phyloP scores from a whole-genome alignment of 2,888 invertebrate species.

The Himalopsyche anomala region DNA sequence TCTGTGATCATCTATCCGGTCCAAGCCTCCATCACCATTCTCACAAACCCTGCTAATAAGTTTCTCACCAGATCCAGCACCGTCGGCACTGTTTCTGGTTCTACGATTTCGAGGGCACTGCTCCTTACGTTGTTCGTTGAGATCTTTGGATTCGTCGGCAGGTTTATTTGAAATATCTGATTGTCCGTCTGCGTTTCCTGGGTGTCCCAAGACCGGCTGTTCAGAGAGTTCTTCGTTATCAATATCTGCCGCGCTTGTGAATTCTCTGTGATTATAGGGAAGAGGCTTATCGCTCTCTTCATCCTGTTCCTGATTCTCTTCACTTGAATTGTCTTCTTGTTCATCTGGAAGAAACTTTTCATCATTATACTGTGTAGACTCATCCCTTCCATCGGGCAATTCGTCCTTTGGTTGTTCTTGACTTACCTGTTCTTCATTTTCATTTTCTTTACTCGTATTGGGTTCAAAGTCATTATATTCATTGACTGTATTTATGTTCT shows the following conservation, averaged over 20 bases:
- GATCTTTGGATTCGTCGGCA: conserved; percentile 58
- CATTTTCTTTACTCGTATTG: conserved; percentile 31
- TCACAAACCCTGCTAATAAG: conserved; percentile 61
- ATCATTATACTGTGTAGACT: conserved; percentile 59
- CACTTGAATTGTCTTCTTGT: conserved; percentile 51
- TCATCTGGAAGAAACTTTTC: conserved; percentile 64
- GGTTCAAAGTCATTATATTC: conserved; percentile 1
- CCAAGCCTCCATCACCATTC: conserved; percentile 60
- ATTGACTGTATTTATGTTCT: conserved; percentile 12
- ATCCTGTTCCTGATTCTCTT: conserved; percentile 49
- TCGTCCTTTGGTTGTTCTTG: conserved; percentile 49
- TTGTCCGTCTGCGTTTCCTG: conserved; percentile 50
- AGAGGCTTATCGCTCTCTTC: conserved; percentile 48
- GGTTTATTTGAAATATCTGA: conserved; percentile 47
- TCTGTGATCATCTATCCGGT: conserved; percentile 67
- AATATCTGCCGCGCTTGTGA: conserved; percentile 56
- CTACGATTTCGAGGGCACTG: conserved; percentile 52
- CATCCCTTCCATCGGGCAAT: conserved; percentile 48
- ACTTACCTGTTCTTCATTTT: conserved; percentile 60
- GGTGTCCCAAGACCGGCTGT: conserved; percentile 57
- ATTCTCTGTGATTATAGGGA: conserved; percentile 49
- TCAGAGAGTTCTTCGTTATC: conserved; percentile 60
- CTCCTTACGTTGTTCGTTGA: conserved; percentile 47
- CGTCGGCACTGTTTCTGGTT: conserved; percentile 48
- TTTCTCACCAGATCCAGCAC: conserved; percentile 55